A percentile compares a stretch with the other conserved stretches of the same genome.
These are phyloP conservation scores for Macrophya annulata DNA, from an alignment of 2,888 invertebrate genomes.

Conservation along the genomic window DNA sequence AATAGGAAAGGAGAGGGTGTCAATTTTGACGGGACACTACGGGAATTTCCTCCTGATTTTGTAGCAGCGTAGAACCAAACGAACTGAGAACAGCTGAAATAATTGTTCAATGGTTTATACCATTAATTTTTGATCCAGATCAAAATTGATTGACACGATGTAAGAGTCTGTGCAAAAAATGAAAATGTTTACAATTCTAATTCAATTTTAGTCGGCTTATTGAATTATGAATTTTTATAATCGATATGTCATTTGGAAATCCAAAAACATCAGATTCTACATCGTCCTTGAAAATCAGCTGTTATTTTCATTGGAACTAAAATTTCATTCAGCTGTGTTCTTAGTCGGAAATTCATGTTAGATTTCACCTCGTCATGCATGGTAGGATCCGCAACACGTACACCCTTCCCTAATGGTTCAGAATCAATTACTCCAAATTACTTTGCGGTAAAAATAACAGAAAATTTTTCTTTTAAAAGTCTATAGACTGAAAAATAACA, in stretches of 20 bases:
- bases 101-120: neutral
- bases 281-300: too few relatives aligned
- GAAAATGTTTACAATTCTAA: neutral
- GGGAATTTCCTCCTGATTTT: neutral
- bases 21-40: constrained; percentile 11
- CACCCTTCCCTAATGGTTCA: constrained; percentile 3
- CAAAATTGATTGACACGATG: neutral
- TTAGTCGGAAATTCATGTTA: neutral
- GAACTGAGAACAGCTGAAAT: neutral
- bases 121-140: neutral
- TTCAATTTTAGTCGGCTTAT: neutral
- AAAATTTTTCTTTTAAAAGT: constrained; percentile 1
- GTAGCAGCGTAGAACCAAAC: neutral
- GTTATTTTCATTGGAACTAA: neutral
- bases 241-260: neutral
- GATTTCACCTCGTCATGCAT: neutral
- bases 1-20: constrained; percentile 16
- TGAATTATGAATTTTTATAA: neutral
- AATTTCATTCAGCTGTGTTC: neutral
- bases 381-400: neutral
- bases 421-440: constrained; percentile 3
- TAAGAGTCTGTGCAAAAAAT: neutral
- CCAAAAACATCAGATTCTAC: neutral
- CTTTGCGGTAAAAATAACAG: neutral
- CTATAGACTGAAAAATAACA: constrained; percentile 10